These are phyloP conservation scores for Lycophotia porphyrea DNA, from an alignment of 2,888 invertebrate genomes.

Conservation along the genomic window DNA sequence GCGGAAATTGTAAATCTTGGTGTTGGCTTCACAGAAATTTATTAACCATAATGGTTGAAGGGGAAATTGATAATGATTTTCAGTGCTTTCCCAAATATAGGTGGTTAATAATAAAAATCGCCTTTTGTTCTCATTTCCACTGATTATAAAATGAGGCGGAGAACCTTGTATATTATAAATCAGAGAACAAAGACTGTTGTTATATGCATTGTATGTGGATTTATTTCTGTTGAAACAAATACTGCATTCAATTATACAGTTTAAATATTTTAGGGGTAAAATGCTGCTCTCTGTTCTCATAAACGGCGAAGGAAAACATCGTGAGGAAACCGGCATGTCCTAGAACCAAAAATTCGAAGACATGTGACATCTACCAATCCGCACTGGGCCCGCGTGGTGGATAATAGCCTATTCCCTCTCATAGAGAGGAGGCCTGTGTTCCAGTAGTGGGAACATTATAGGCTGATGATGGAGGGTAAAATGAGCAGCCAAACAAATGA, in stretches of 20 bases:
- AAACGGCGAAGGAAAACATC: too few relatives aligned
- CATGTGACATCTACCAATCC: too few relatives aligned
- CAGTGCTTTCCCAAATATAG: conserved; percentile 48
- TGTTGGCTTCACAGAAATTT: conserved; percentile 72
- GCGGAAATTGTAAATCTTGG: conserved; percentile 80
- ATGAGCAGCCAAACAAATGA: neutral
- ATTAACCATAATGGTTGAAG: conserved; percentile 75
- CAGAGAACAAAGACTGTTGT: conserved; percentile 28
- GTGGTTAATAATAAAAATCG: conserved; percentile 55
- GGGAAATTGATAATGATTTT: conserved; percentile 75
- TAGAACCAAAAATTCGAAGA: too few relatives aligned
- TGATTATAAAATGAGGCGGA: conserved; percentile 29
- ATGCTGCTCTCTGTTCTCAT: too few relatives aligned
- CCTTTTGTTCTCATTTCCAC: conserved; percentile 36
- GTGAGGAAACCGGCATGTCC: too few relatives aligned
- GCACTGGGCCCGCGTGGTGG: too few relatives aligned
- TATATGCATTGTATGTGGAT: conserved; percentile 5
- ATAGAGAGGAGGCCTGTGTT: too few relatives aligned
- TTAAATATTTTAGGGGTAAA: neutral
- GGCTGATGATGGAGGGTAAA: too few relatives aligned
- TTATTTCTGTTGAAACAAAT: neutral
- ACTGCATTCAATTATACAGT: neutral
- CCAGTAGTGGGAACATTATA: too few relatives aligned
- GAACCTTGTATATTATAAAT: conserved; percentile 45
- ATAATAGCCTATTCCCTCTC: too few relatives aligned